phyloP scores from a whole-genome alignment of 2,888 invertebrate genomes.

The Xylota segnis region DNA sequence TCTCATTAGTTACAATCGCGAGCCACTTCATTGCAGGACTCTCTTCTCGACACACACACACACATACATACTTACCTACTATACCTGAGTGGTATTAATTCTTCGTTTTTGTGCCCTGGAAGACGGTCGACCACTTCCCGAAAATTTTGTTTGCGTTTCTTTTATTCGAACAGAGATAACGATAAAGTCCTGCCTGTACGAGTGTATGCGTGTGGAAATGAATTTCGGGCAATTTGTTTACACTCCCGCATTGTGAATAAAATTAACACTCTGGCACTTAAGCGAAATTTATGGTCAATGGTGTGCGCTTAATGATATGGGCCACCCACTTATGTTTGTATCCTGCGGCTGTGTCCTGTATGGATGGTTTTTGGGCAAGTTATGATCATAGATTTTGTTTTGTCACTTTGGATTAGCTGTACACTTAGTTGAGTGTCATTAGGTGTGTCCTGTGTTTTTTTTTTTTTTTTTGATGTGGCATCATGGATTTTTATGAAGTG shows the following conservation, averaged over 20 bases:
- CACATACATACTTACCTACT: no score
- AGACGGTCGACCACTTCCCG: conserved; percentile 19
- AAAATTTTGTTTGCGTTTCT: conserved; percentile 40
- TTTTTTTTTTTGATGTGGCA: conserved; percentile 1
- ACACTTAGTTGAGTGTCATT: conserved; percentile 54
- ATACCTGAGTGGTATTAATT: conserved; percentile 25
- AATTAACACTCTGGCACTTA: conserved; percentile 74
- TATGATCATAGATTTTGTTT: conserved; percentile 68
- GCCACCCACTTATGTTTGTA: conserved; percentile 40
- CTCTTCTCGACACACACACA: background rate
- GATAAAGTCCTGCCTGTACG: conserved; percentile 39
- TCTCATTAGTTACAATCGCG: conserved; percentile 41
- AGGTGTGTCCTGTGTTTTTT: conserved; percentile 30
- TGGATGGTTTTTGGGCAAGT: conserved; percentile 26
- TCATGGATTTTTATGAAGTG: conserved; percentile 35
- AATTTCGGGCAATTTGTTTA: conserved; percentile 70
- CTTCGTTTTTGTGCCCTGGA: background rate
- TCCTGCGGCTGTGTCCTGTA: background rate
- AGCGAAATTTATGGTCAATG: conserved; percentile 68
- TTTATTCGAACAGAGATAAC: conserved; percentile 29
- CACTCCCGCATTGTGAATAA: conserved; percentile 66
- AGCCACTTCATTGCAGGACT: conserved; percentile 12
- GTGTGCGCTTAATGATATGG: conserved; percentile 67
- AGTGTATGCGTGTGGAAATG: conserved; percentile 48
- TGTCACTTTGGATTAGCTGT: conserved; percentile 62